phyloP scores from a whole-genome alignment of 2,888 invertebrate genomes.

The Morinoia aosen region DNA sequence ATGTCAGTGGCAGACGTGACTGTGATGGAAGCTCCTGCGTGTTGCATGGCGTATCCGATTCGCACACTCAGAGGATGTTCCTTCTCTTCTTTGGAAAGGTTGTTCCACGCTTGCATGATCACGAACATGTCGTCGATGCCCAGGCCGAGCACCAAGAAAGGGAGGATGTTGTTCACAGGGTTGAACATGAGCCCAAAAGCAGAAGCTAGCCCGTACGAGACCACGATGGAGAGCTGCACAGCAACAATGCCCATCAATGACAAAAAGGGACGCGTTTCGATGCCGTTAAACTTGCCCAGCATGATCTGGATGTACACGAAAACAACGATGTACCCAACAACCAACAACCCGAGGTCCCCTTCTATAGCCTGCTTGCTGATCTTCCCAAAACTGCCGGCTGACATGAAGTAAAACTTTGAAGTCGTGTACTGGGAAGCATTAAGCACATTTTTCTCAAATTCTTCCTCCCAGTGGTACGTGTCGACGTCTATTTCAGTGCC shows the following conservation, averaged over 20 bases:
- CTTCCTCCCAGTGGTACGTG: constrained; percentile 63
- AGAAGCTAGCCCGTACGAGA: constrained; percentile 82
- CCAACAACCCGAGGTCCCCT: constrained; percentile 80
- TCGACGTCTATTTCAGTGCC: constrained; percentile 64
- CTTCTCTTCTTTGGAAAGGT: constrained; percentile 69
- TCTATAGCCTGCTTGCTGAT: constrained; percentile 81
- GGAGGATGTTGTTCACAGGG: constrained; percentile 85
- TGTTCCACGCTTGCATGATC: constrained; percentile 84
- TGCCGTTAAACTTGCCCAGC: constrained; percentile 82
- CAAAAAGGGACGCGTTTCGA: constrained; percentile 80
- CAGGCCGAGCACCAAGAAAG: constrained; percentile 85
- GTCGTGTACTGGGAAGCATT: constrained; percentile 56
- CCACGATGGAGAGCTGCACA: constrained; percentile 82
- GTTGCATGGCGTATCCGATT: constrained; percentile 81
- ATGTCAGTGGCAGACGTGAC: constrained; percentile 88
- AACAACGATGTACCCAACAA: constrained; percentile 80
- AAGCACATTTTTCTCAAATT: constrained; percentile 55
- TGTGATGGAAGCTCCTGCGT: constrained; percentile 87
- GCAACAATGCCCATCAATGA: constrained; percentile 80
- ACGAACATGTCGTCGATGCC: constrained; percentile 89
- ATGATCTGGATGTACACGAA: constrained; percentile 82
- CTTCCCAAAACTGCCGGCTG: constrained; percentile 79
- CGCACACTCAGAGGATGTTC: constrained; percentile 76
- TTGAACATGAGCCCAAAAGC: constrained; percentile 82
- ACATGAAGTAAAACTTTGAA: constrained; percentile 58